Conservation (phyloP, 2,888 invertebrate genomes). For the Acronicta leporina region DNA sequence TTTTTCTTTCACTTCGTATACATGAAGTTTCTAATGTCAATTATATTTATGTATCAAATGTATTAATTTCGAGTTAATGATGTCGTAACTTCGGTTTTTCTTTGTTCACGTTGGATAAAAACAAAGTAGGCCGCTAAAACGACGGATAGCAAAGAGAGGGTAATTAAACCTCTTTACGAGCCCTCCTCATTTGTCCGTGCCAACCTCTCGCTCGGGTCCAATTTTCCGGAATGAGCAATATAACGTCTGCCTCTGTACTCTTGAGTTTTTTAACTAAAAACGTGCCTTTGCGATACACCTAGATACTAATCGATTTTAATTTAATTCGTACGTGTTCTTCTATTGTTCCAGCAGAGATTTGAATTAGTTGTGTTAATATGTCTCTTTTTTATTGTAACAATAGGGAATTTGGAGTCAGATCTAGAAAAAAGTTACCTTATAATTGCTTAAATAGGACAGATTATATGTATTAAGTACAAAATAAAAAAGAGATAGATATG, state of each 20-base stretch:
- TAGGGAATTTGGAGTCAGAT: too few species aligned
- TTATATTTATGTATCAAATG: conserved; percentile 23
- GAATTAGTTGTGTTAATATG: background rate
- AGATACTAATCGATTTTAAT: conserved; percentile 17
- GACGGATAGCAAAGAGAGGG: conserved; percentile 63
- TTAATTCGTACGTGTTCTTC: conserved; percentile 14
- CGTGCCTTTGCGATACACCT: conserved; percentile 43
- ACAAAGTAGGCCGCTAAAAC: conserved; percentile 65
- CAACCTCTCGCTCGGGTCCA: conserved; percentile 60
- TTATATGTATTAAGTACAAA: too few species aligned
- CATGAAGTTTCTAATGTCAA: background rate
- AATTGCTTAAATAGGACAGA: too few species aligned
- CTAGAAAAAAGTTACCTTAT: too few species aligned
- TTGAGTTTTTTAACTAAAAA: conserved; percentile 52
- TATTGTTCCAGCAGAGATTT: background rate
- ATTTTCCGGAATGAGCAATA: conserved; percentile 65
- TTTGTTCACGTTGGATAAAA: conserved; percentile 53
- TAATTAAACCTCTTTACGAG: conserved; percentile 76
- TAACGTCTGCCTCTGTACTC: conserved; percentile 49
- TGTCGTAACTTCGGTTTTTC: conserved; percentile 43
- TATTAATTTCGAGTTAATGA: conserved; percentile 29
- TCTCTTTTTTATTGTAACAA: too few species aligned
- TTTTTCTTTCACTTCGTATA: too few species aligned
- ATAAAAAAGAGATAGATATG: too few species aligned
- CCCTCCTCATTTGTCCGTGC: conserved; percentile 67